Evolutionary conservation across 2,888 invertebrate species (phyloP).

Genomic region (Drosophila meridiana): DNA sequence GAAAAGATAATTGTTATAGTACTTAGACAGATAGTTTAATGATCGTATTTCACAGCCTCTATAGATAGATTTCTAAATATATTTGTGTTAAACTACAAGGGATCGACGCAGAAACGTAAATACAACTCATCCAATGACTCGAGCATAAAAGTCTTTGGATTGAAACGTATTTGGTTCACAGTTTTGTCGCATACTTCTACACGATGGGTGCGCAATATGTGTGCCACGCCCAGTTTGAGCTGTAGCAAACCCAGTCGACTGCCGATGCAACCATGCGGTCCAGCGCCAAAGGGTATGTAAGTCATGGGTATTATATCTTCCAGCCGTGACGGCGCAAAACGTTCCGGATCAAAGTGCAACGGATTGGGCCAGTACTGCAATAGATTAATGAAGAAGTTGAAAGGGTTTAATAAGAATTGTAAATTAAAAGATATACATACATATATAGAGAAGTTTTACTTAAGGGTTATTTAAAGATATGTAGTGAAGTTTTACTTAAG

Average conservation of each 20-base stretch:
- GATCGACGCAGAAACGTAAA: slow-evolving; percentile 61
- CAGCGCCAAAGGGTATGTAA: slow-evolving; percentile 83
- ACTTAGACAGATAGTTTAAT: slow-evolving; percentile 20
- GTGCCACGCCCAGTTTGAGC: slow-evolving; percentile 79
- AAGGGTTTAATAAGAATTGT: too few species aligned
- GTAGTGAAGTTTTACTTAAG: too few species aligned
- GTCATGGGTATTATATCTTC: slow-evolving; percentile 71
- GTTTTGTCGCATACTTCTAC: slow-evolving; percentile 72
- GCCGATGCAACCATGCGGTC: slow-evolving; percentile 83
- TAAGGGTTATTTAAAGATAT: too few species aligned
- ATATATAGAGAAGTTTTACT: too few species aligned
- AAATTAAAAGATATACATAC: too few species aligned
- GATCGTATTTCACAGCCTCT: slow-evolving; percentile 33
- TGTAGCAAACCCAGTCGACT: slow-evolving; percentile 82
- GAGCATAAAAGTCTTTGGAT: slow-evolving; percentile 81
- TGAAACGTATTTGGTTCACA: slow-evolving; percentile 72
- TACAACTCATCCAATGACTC: slow-evolving; percentile 78
- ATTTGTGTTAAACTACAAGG: slow-evolving; percentile 17
- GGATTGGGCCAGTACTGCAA: slow-evolving; percentile 82
- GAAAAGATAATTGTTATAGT: slow-evolving; percentile 12
- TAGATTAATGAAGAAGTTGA: not conserved
- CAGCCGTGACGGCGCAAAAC: slow-evolving; percentile 68
- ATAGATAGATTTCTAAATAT: not conserved
- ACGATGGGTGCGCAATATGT: slow-evolving; percentile 66
- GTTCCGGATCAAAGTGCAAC: slow-evolving; percentile 78